Base-by-base conservation (phyloP, 2,113 vertebrate genomes). In the Meles meles region DNA sequence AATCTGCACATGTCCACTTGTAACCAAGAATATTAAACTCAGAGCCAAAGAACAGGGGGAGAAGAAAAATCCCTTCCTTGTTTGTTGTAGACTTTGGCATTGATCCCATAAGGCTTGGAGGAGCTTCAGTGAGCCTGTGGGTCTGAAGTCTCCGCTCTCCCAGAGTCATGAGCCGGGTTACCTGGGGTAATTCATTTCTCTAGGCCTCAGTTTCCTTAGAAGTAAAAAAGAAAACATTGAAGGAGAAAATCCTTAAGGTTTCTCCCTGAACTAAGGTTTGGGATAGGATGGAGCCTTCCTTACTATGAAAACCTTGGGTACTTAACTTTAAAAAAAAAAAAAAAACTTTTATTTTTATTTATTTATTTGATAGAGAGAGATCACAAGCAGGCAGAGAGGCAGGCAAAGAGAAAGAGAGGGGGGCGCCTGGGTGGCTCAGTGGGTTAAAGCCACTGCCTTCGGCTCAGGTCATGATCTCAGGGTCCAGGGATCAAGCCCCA, bases 1-100 rank as follows among this genome's bases (percentile, higher is more conserved):
- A 67, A 71, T 94, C 80, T 59, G 20, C 74, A n/a, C 57, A 6
- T 49, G 77, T 77, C 89, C 65, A 52, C 42, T 93, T 96, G 6
- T 88, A 80, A 92, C 84, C 85, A 85, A 92, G 61, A 96, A 65
- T 65, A 61, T 88, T 89, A 55, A 85, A 63, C 61, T 67, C 71
- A 76, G 84, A 96, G 88, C 74, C 93, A 94, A 79, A 47, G 47
- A 72, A 42, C 57, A 71, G 80, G 37, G 94, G 44, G 29, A 93
- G n/a, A 47, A 93, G 80, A 52, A 96, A 88, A 95, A 55, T 8
- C 65, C 29, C 71, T 52, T 57, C 71, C 74, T 59, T 86, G 77
- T 90, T 82, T 34, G 31, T 4, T 87, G 69, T 52, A 65, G 81
- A 67, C 39, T 86, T 89, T 67, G 83, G 55, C 34, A 12, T 34